Base-by-base conservation (phyloP, 92 coral and sea anemone species). In the Palythoa grandis region DNA sequence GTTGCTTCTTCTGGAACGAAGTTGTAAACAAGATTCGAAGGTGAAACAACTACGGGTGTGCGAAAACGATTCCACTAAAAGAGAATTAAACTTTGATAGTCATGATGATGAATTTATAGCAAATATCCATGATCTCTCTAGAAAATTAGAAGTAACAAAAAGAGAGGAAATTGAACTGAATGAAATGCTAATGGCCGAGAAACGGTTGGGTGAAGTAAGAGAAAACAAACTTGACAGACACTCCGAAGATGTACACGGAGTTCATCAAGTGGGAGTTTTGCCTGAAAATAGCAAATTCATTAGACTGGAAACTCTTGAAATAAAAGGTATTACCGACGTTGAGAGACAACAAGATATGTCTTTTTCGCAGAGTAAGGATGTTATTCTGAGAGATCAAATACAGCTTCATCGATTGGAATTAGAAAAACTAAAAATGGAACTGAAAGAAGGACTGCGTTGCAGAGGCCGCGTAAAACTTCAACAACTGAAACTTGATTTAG, bases 1-100 rank as follows among this genome's bases (percentile, higher is more conserved):
- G 63, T 72, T 93, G 83, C 86, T 93, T 67, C 94, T 87, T 52
- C 94, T 93, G 2, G 96, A 93, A 76, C 79, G 94, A 72, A 86
- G 91, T 50, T 93, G 89, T 76, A 93, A 86, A 58, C 87, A 78
- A 66, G 88, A 86, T 22, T 74, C 92, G 0, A 93, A 88, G 67
- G 54, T 52, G 17, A 77, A 40, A 54, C 25, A 38, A 35, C 20
- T n/a, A 38, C 19, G n/a, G 58, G 25, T n/a, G 23, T 24, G 15
- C 15, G 2, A 8, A 19, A 75, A 15, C 5, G 35, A 3, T 40
- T 43, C 9, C 56, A 40, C 60, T 38, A 53, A 38, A 78, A 52
- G 77, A 25, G 71, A 74, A 6, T 14, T 86, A 52, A 82, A 82
- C 43, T 52, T 52, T 11, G 71, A 56, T 8, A 74, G 54, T 40